Evolutionary conservation across 2,113 vertebrate genomes (phyloP).

Genomic region (Lophius piscatorius): DNA sequence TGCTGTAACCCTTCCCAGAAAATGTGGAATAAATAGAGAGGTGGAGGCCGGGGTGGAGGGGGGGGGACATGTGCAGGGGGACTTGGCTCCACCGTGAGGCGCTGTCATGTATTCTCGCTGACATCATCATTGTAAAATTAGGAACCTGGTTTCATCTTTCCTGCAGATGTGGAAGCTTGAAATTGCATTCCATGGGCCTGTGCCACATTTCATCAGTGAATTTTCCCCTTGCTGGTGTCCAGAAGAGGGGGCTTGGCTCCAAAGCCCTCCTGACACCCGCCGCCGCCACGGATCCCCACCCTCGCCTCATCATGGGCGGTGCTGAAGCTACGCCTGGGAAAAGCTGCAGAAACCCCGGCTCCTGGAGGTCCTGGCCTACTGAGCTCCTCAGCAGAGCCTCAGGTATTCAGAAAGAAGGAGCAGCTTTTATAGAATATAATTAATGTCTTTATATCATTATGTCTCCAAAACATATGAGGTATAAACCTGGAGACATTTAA

Average conservation of each 20-base stretch:
- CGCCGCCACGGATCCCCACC: not conserved
- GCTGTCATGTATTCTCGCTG: slow-evolving; percentile 88
- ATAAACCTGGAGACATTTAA: too few relatives aligned
- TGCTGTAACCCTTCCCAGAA: slow-evolving; percentile 16
- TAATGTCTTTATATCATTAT: too few relatives aligned
- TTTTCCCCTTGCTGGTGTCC: slow-evolving; percentile 83
- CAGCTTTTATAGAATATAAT: too few relatives aligned
- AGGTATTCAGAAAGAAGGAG: too few relatives aligned
- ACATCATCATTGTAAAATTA: slow-evolving; percentile 96
- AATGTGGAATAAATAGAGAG: slow-evolving; percentile 25
- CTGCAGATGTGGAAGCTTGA: slow-evolving; percentile 94
- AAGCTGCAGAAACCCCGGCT: too few relatives aligned
- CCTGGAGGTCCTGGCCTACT: too few relatives aligned
- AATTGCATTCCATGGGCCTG: slow-evolving; percentile 91
- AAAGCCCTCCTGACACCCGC: slow-evolving; percentile 4
- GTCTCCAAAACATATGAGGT: too few relatives aligned
- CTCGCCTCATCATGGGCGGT: not conserved
- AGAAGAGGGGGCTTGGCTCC: slow-evolving; percentile 82
- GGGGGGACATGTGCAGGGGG: slow-evolving; percentile 33
- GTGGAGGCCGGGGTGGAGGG: slow-evolving; percentile 12
- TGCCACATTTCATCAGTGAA: slow-evolving; percentile 95
- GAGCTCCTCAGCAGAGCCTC: too few relatives aligned
- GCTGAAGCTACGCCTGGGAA: too few relatives aligned
- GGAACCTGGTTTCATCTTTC: slow-evolving; percentile 88
- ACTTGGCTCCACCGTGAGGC: slow-evolving; percentile 76